Evolutionary conservation across 2,888 invertebrate species (phyloP), one percentile per base, ranked within the genome.

Genomic region (Phaonia tiefii): DNA sequence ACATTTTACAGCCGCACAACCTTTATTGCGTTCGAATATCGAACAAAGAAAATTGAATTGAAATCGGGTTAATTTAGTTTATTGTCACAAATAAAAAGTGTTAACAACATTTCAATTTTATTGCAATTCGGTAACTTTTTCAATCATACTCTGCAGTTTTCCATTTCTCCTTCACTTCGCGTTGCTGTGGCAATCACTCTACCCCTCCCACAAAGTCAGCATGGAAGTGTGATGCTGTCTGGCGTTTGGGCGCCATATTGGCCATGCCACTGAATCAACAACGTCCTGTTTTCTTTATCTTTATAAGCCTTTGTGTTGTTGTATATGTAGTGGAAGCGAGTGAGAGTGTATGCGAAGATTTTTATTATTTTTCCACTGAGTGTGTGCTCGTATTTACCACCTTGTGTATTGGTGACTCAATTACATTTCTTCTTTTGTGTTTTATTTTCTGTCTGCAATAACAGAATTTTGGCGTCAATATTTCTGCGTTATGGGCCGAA

Each of bases 381-480:
- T 5, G 31, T 31, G 31, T 31, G 31, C n/a, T n/a, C n/a, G n/a
- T n/a, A n/a, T n/a, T n/a, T n/a, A n/a, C n/a, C n/a, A n/a, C n/a
- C n/a, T n/a, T n/a, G n/a, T n/a, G n/a, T n/a, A n/a, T n/a, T n/a
- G n/a, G n/a, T 31, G 31, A 31, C 31, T 31, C 31, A 31, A 31
- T 31, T 31, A 31, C 31, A 31, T 5, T 31, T 31, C 31, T 3
- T 8, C 31, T 31, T 31, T 31, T 3, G 8, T 31, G 31, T 31
- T 31, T 31, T 31, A 31, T 31, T 80, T 72, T 80, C 72, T 75
- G 80, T 80, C 76, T 80, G 76, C 49, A 67, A 31, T 31, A 54
- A 75, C 17, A 66, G 66, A 75, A 65, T 58, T 70, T 66, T 76
- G 80, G 80, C 80, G 80, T 80, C 80, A 80, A 56, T 56, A 76